phyloP scores from a whole-genome alignment of 2,113 vertebrate genomes.

The Sinocyclocheilus anshuiensis region DNA sequence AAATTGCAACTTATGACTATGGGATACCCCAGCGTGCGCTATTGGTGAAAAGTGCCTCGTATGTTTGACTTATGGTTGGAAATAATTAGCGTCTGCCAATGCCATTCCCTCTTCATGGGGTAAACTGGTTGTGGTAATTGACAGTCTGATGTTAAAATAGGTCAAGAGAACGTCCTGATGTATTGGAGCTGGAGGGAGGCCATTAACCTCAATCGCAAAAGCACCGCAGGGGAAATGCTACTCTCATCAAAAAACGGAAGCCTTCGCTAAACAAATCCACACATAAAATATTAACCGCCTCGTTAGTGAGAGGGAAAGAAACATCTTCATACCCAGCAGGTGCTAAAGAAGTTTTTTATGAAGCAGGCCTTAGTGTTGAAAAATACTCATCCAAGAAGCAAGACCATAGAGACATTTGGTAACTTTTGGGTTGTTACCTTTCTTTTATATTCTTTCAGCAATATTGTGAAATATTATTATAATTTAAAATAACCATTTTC shows the following conservation, averaged over 20 bases:
- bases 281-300: slow-evolving; percentile 55
- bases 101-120: slow-evolving; percentile 23
- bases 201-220: slow-evolving; percentile 46
- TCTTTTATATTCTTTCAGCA: background rate
- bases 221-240: slow-evolving; percentile 37
- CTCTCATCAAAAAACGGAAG: slow-evolving; percentile 46
- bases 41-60: background rate
- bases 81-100: background rate
- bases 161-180: slow-evolving; percentile 42
- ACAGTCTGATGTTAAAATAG: slow-evolving; percentile 45
- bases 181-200: slow-evolving; percentile 40
- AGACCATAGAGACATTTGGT: background rate
- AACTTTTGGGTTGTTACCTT: background rate
- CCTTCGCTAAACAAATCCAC: slow-evolving; percentile 45
- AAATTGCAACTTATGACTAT: background rate
- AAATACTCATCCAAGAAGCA: background rate
- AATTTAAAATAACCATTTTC: background rate
- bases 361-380: background rate
- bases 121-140: slow-evolving; percentile 40
- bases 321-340: slow-evolving; percentile 46
- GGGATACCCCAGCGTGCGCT: background rate
- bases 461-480: background rate
- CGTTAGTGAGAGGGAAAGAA: slow-evolving; percentile 29
- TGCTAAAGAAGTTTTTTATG: slow-evolving; percentile 18
- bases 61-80: background rate